These are phyloP conservation scores for Spilarctia lutea DNA, from an alignment of 2,888 invertebrate species.

Conservation along the genomic window DNA sequence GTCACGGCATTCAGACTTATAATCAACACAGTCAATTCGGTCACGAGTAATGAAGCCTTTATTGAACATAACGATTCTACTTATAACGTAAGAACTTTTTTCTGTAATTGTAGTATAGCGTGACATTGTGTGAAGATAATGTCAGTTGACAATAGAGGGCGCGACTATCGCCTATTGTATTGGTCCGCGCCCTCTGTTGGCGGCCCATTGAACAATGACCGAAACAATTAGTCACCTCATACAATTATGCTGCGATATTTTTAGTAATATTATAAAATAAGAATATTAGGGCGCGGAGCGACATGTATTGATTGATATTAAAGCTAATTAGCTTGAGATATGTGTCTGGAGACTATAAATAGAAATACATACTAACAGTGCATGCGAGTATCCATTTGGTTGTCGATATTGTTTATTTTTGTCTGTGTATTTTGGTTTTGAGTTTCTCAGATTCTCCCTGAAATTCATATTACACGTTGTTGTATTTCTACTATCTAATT, in stretches of 20 bases:
- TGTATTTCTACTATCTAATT: background rate
- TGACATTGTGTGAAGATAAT: constrained; percentile 62
- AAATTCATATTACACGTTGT: background rate
- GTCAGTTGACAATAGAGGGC: constrained; percentile 69
- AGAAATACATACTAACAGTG: background rate
- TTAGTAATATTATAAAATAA: constrained; percentile 14
- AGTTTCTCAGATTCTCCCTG: background rate
- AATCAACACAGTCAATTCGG: constrained; percentile 28
- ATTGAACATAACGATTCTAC: constrained; percentile 13
- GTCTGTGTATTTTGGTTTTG: background rate
- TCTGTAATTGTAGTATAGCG: constrained; percentile 52
- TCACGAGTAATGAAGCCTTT: constrained; percentile 30
- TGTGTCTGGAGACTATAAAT: constrained; percentile 18
- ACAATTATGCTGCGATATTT: constrained; percentile 33
- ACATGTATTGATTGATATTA: constrained; percentile 12
- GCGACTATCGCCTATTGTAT: constrained; percentile 61
- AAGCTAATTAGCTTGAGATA: constrained; percentile 10
- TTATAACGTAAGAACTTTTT: constrained; percentile 21
- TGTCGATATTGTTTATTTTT: background rate
- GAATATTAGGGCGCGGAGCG: background rate
- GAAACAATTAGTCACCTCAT: constrained; percentile 60
- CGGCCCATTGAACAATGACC: constrained; percentile 63
- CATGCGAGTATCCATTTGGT: background rate
- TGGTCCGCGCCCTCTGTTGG: constrained; percentile 68
- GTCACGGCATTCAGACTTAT: constrained; percentile 38